These are phyloP conservation scores for Saccostrea cuccullata DNA, from an alignment of 1,140 invertebrate species.

Conservation along the genomic window DNA sequence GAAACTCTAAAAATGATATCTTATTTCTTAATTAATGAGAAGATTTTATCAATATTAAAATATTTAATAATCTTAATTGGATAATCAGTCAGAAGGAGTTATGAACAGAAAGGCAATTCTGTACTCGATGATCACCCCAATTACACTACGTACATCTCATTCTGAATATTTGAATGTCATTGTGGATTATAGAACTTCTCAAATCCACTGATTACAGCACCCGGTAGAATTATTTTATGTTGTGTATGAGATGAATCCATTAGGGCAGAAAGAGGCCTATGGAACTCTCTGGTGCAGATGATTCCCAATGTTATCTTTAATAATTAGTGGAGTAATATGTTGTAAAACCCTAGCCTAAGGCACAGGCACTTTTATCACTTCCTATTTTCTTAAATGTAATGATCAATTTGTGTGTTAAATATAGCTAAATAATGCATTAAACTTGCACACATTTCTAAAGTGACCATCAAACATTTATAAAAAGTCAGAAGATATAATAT, in stretches of 20 bases:
- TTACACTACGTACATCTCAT: not conserved
- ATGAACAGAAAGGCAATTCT: no score
- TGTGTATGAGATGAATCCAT: not conserved
- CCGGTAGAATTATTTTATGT: not conserved
- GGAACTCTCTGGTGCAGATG: not conserved
- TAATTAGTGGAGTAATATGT: not conserved
- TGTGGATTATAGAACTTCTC: not conserved
- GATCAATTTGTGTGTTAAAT: constrained; percentile 8
- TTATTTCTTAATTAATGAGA: no score
- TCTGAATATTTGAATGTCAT: not conserved
- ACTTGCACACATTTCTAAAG: not conserved
- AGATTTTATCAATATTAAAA: no score
- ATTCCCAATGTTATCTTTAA: not conserved
- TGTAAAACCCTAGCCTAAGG: not conserved
- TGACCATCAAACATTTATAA: not conserved
- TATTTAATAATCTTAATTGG: no score
- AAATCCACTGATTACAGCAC: not conserved
- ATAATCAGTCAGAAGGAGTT: no score
- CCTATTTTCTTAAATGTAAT: not conserved
- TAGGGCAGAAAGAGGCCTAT: not conserved
- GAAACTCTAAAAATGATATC: no score
- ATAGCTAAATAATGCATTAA: not conserved
- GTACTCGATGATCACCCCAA: no score
- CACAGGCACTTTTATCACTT: not conserved
- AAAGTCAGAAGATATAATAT: no score